These are phyloP conservation scores for Diachasmimorpha longicaudata DNA, from an alignment of 1,140 invertebrate genomes.

Conservation along the genomic window DNA sequence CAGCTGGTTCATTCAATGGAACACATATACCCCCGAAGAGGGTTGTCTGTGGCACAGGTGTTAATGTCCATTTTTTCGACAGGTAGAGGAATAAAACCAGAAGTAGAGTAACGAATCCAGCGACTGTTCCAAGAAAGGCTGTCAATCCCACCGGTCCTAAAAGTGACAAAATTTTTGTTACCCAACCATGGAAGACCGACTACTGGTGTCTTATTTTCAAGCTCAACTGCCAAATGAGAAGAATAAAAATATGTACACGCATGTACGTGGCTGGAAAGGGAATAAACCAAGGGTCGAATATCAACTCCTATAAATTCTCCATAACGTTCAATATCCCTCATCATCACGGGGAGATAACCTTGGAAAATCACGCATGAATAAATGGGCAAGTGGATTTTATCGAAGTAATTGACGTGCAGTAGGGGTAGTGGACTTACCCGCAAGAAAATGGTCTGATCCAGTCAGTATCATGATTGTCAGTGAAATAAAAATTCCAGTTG, in stretches of 20 bases:
- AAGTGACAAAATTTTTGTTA: neutral
- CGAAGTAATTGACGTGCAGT: neutral
- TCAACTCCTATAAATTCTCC: too few species aligned
- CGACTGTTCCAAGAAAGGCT: conserved; percentile 78
- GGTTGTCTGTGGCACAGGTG: conserved; percentile 47
- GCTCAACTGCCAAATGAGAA: too few species aligned
- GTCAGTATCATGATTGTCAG: conserved; percentile 59
- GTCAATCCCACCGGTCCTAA: conserved; percentile 78
- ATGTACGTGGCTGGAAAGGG: too few species aligned
- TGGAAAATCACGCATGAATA: neutral
- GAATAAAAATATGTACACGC: too few species aligned
- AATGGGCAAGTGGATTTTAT: neutral
- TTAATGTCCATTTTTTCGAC: conserved; percentile 80
- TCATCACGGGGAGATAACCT: too few species aligned
- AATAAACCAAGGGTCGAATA: too few species aligned
- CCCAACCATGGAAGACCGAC: neutral
- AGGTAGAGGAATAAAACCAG: conserved; percentile 82
- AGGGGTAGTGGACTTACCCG: conserved; percentile 61
- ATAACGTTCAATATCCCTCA: too few species aligned
- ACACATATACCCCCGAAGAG: conserved; percentile 61
- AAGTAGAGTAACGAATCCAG: conserved; percentile 75
- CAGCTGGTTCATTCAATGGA: conserved; percentile 56
- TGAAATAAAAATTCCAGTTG: conserved; percentile 31
- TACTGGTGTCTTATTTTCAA: too few species aligned
- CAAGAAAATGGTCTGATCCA: conserved; percentile 62